Evolutionary conservation across 2,113 vertebrate species (phyloP).

Genomic region (Laticauda colubrina): DNA sequence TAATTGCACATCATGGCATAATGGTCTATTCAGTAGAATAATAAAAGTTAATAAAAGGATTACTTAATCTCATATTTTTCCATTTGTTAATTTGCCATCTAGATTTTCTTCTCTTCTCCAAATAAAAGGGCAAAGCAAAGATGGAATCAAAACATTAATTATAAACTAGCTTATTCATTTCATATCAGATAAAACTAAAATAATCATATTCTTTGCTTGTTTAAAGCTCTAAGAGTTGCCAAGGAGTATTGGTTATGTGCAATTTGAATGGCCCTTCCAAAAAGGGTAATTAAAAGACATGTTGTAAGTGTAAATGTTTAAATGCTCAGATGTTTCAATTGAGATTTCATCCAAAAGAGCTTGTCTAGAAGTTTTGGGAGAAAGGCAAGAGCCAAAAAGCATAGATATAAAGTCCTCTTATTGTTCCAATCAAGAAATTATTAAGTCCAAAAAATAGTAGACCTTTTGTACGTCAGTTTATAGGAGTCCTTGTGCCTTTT

Average conservation of each 20-base stretch:
- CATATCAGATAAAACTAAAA: background rate
- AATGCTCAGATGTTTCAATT: background rate
- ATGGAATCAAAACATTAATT: slow-evolving; percentile 27
- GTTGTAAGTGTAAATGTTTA: background rate
- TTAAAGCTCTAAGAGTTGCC: background rate
- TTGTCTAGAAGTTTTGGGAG: background rate
- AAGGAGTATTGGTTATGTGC: background rate
- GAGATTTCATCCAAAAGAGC: background rate
- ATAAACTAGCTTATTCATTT: slow-evolving; percentile 19
- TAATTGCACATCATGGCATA: slow-evolving; percentile 54
- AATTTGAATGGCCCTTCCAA: background rate
- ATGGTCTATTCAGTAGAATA: slow-evolving; percentile 49
- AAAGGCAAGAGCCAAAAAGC: background rate
- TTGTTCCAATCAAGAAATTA: background rate
- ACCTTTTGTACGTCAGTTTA: background rate
- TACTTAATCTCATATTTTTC: slow-evolving; percentile 47
- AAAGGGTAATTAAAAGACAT: background rate
- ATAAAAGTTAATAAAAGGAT: slow-evolving; percentile 55
- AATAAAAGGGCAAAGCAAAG: slow-evolving; percentile 6
- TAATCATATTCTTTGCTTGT: slow-evolving; percentile 7
- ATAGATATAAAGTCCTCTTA: background rate
- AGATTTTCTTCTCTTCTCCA: slow-evolving; percentile 21
- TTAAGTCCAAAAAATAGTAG: background rate
- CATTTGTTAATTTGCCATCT: slow-evolving; percentile 41
- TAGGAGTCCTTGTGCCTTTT: background rate